Evolutionary conservation across 2,113 vertebrate species (phyloP), one percentile per base, ranked within the genome.

Genomic region (Enhydra lutris): DNA sequence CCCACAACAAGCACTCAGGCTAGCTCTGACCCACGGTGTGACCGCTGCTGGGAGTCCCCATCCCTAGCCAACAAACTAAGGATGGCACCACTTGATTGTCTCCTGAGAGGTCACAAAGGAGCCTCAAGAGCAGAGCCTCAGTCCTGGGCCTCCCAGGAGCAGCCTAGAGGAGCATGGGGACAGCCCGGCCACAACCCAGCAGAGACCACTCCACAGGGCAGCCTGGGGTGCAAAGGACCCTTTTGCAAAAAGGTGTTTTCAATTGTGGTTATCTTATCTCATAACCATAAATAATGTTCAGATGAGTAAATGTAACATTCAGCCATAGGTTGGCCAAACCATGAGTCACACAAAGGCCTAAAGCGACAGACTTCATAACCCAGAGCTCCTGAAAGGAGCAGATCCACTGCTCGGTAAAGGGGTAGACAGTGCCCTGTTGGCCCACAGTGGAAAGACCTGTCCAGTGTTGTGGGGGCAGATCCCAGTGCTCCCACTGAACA

Each of bases 381-480:
- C 65, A 59, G 69, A 59, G 14, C 18, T 11, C 73, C 15, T 23
- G 7, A 9, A 14, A 50, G 15, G n/a, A 34, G 63, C 4, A 20
- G 39, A n/a, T 2, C 42, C 29, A 21, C 1, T 1, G 8, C 39
- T n/a, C 3, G 45, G 34, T 34, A 31, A 63, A 2, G 11, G 11
- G 78, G 13, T n/a, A 34, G 11, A 24, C 59, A n/a, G 83, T 1
- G 21, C 8, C 89, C 42, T n/a, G 45, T 23, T 0, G 34, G 42
- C 0, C 15, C 10, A 31, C 42, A 11, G 31, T 1, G 4, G 18
- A 80, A 39, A 50, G 7, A 69, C 26, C 45, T 3, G 7, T 52
- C 10, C 6, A 17, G 21, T 57, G 29, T 1, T 23, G 18, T 12
- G 17, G 36, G 55, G 52, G 39, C 18, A 14, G 26, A 11, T 34